A percentile compares a stretch with the other conserved stretches of the same genome.
phyloP scores from a whole-genome alignment of 2,113 vertebrate species.

The Chaetura pelagica region DNA sequence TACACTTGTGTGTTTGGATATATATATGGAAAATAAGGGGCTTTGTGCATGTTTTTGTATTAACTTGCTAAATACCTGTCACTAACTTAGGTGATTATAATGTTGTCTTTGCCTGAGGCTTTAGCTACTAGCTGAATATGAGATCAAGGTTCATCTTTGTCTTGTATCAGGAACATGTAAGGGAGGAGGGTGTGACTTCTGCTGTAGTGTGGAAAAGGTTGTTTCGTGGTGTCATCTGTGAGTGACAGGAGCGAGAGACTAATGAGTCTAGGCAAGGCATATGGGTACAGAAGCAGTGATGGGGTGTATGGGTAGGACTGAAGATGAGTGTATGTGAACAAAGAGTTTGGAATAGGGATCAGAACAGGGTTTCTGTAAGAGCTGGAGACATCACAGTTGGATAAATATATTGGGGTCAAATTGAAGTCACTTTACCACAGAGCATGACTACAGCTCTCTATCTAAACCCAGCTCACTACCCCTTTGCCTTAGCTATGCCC shows the following conservation, averaged over 20 bases:
- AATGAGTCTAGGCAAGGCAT: background rate
- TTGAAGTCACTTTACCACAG: background rate
- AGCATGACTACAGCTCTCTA: background rate
- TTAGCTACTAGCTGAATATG: background rate
- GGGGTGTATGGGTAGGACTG: background rate
- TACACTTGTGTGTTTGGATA: background rate
- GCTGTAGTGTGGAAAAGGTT: background rate
- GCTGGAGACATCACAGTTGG: background rate
- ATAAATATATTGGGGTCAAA: background rate
- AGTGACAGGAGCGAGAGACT: background rate
- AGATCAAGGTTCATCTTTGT: background rate
- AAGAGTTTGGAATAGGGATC: background rate
- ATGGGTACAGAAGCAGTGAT: background rate
- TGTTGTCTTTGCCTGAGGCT: background rate
- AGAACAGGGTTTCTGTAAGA: background rate
- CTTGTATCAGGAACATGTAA: background rate
- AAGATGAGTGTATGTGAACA: background rate
- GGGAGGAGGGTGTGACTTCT: background rate
- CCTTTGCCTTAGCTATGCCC: background rate
- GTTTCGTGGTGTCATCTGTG: background rate
- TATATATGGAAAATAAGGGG: background rate
- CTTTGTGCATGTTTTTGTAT: background rate
- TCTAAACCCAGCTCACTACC: background rate
- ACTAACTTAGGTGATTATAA: background rate
- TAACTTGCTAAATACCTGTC: background rate